A percentile compares a stretch with the other conserved stretches of the same genome.
Evolutionary conservation across 2,888 invertebrate species (phyloP).

Genomic region (Folsomia candida): DNA sequence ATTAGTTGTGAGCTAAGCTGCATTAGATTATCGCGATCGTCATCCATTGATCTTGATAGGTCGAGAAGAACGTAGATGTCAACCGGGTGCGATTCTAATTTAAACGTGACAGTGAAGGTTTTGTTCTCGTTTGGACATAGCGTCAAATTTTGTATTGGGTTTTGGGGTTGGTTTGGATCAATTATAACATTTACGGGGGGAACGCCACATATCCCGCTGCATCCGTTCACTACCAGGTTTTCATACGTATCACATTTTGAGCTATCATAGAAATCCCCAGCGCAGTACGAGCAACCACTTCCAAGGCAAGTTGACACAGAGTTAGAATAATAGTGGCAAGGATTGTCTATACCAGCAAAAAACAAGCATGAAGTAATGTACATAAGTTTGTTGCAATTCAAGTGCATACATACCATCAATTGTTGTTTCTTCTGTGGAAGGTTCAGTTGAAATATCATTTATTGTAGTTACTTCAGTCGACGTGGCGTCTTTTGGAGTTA

Average conservation of each 20-base stretch:
- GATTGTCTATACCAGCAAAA: too few relatives aligned
- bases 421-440: too few relatives aligned
- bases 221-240: not conserved
- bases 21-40: not conserved
- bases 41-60: not conserved
- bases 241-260: not conserved
- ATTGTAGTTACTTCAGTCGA: too few relatives aligned
- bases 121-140: not conserved
- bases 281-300: too few relatives aligned
- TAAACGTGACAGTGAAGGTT: not conserved
- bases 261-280: too few relatives aligned
- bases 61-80: not conserved
- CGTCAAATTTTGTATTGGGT: not conserved
- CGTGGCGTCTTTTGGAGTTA: too few relatives aligned
- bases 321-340: too few relatives aligned
- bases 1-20: not conserved
- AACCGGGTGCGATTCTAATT: not conserved
- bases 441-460: too few relatives aligned
- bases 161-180: not conserved
- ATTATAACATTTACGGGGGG: not conserved
- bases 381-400: too few relatives aligned
- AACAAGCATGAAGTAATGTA: too few relatives aligned
- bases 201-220: not conserved
- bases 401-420: too few relatives aligned
- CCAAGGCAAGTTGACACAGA: too few relatives aligned